Evolutionary conservation across 2,797 vertebrate genomes (phyloP).

Genomic region (Mycteria americana): DNA sequence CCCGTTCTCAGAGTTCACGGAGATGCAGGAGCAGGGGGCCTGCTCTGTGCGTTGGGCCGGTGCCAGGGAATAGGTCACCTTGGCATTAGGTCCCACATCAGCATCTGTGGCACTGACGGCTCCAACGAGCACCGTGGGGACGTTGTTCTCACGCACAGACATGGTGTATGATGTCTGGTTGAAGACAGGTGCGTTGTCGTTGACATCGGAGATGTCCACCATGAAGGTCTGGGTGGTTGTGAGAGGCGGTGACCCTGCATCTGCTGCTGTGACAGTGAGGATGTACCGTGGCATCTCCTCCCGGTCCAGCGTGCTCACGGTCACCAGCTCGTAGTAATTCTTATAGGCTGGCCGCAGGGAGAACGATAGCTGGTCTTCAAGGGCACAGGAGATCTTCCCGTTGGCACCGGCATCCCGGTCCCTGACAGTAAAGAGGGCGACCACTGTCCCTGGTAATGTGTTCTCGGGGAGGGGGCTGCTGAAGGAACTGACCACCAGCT

Average conservation of each 20-base stretch:
- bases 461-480: slow-evolving; percentile 59
- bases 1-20: slow-evolving; percentile 75
- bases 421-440: slow-evolving; percentile 67
- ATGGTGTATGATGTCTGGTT: slow-evolving; percentile 67
- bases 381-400: slow-evolving; percentile 49
- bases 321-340: slow-evolving; percentile 72
- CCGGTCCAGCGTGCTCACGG: slow-evolving; percentile 55
- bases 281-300: slow-evolving; percentile 48
- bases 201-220: slow-evolving; percentile 74
- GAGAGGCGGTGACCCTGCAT: slow-evolving; percentile 72
- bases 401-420: slow-evolving; percentile 75
- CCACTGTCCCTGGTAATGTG: slow-evolving; percentile 8
- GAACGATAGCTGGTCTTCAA: slow-evolving; percentile 58
- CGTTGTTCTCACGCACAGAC: slow-evolving; percentile 72
- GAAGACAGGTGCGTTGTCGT: slow-evolving; percentile 77
- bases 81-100: slow-evolving; percentile 63
- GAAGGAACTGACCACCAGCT: slow-evolving; percentile 41
- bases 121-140: background rate
- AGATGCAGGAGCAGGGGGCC: slow-evolving; percentile 74
- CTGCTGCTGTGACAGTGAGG: slow-evolving; percentile 49
- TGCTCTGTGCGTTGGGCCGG: slow-evolving; percentile 54
- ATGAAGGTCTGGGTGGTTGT: slow-evolving; percentile 63
- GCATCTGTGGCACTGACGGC: slow-evolving; percentile 41
- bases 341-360: slow-evolving; percentile 42
- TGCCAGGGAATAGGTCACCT: slow-evolving; percentile 65